phyloP scores from a whole-genome alignment of 2,888 invertebrate species.

The Agapostemon virescens region DNA sequence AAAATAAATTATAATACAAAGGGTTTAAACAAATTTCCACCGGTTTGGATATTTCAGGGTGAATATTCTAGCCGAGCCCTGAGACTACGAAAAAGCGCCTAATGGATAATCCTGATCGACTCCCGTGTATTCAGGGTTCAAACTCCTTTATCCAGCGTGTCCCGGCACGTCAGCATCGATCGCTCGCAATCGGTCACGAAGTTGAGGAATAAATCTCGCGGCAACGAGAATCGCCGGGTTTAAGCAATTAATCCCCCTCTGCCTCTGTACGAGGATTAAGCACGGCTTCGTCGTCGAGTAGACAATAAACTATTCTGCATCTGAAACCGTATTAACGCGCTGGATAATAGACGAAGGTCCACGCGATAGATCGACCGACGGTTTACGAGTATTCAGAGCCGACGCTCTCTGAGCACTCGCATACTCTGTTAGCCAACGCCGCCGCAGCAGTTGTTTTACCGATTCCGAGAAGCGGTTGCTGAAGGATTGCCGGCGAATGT shows the following conservation, averaged over 20 bases:
- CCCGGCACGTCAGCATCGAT: neutral
- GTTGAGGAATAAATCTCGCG: slow-evolving; percentile 23
- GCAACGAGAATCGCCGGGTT: neutral
- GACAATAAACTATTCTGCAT: slow-evolving; percentile 20
- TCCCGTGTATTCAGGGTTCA: neutral
- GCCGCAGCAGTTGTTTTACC: neutral
- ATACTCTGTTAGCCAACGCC: too few species aligned
- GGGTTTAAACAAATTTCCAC: too few species aligned
- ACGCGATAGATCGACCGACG: neutral
- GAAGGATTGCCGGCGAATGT: too few species aligned
- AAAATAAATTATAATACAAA: too few species aligned
- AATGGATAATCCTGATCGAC: neutral
- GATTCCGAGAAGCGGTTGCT: neutral
- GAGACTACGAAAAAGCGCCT: too few species aligned
- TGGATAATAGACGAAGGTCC: slow-evolving; percentile 8
- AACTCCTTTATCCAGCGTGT: neutral
- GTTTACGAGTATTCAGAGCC: neutral
- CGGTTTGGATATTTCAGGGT: too few species aligned
- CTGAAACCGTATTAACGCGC: slow-evolving; percentile 19
- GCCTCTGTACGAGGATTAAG: slow-evolving; percentile 1
- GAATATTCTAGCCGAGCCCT: too few species aligned
- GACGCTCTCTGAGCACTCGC: too few species aligned
- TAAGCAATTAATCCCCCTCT: slow-evolving; percentile 1
- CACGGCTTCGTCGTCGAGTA: slow-evolving; percentile 6
- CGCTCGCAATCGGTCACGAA: slow-evolving; percentile 6